A percentile compares a stretch with the other conserved stretches of the same genome.
phyloP scores from a whole-genome alignment of 37 sponge, comb jelly and placozoan species.

The Haliclona indistincta region DNA sequence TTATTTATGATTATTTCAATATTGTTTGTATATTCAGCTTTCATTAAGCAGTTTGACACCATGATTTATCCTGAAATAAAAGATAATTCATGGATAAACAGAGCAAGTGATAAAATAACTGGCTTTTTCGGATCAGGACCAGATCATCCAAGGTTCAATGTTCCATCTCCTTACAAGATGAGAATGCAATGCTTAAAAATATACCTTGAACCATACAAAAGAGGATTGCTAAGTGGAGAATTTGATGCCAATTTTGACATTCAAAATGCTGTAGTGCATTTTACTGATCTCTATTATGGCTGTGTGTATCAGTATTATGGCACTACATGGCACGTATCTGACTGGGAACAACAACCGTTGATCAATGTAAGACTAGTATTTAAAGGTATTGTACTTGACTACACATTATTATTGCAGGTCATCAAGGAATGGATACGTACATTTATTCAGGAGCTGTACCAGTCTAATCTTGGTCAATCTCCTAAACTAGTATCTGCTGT shows the following conservation, averaged over 20 bases:
- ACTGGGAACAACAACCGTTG: no score
- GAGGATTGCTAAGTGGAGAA: background rate
- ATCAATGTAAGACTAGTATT: no score
- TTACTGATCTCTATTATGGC: no score
- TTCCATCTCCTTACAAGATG: background rate
- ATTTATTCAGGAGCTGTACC: no score
- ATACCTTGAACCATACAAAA: background rate
- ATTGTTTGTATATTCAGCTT: background rate
- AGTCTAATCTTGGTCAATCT: no score
- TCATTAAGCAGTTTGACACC: constrained; percentile 49
- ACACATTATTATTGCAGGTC: no score
- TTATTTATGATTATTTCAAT: background rate
- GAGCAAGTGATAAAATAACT: background rate
- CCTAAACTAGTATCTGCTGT: no score
- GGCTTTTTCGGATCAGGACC: background rate
- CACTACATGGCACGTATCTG: no score
- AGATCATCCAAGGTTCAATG: background rate
- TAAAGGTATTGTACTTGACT: no score
- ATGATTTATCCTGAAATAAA: constrained; percentile 29
- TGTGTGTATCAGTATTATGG: no score
- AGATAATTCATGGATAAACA: background rate
- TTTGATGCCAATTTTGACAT: background rate
- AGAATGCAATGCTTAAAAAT: background rate
- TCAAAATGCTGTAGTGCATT: no score
- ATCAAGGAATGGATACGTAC: no score